Percentiles rank a stretch among this genome's conserved stretches.
These are phyloP conservation scores for Lithophane ornitopus DNA, from an alignment of 2,888 invertebrate genomes.

Conservation along the genomic window DNA sequence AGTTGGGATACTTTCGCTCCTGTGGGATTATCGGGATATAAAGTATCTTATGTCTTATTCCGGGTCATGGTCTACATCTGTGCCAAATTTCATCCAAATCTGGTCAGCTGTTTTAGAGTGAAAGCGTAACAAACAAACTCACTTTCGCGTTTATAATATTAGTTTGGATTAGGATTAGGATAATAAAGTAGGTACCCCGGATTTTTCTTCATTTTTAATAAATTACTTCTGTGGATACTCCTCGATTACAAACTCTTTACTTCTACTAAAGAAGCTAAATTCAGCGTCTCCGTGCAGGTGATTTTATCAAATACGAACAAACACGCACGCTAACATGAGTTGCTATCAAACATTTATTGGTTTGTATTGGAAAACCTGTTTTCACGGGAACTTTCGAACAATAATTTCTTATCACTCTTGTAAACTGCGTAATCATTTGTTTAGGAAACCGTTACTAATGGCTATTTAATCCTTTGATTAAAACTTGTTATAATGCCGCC, in stretches of 20 bases:
- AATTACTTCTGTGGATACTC: background rate
- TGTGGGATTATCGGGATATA: no score
- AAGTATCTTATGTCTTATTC: no score
- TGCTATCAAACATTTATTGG: conserved; percentile 16
- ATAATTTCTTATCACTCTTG: conserved; percentile 28
- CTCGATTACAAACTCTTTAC: background rate
- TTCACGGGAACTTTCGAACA: conserved; percentile 15
- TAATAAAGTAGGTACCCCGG: no score
- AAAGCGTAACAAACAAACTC: no score
- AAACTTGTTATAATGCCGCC: conserved; percentile 17
- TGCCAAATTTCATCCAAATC: no score
- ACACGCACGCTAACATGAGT: background rate
- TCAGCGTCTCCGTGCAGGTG: background rate
- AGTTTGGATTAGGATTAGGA: no score
- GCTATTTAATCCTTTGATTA: conserved; percentile 20
- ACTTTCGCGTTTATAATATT: no score
- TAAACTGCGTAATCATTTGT: conserved; percentile 36
- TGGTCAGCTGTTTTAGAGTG: no score
- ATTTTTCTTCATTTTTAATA: background rate
- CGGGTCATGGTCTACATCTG: no score
- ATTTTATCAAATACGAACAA: background rate
- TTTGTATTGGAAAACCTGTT: conserved; percentile 24
- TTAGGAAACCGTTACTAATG: conserved; percentile 32
- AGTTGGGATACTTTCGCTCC: no score
- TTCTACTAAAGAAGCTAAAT: no score